Evolutionary conservation across 2,888 invertebrate genomes (phyloP), one percentile per base, ranked within the genome.

Genomic region (Lithodes maja): DNA sequence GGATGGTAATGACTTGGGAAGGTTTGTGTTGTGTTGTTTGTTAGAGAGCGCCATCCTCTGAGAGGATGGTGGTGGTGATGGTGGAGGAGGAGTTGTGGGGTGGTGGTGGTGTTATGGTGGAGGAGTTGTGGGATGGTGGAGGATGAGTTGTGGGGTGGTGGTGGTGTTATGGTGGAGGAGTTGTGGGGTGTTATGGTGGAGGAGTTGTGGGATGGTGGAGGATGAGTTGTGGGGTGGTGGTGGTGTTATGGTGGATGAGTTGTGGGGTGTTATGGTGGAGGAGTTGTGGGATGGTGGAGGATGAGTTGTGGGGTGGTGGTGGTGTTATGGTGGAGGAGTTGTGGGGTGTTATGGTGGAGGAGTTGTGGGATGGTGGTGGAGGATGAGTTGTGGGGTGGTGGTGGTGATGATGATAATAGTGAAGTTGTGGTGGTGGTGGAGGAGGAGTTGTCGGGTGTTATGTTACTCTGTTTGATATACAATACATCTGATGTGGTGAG

Each of bases 361-460:
- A 61, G 5, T 7, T 5, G 5, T 61, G 12, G 5, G 61, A 61
- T 61, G 61, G 61, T 61, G 61, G 61, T 61, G 61, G 61, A 61
- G 61, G 61, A 5, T 0, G 61, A 7, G 61, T 7, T 61, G 61
- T 61, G 61, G 12, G 61, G 71, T 71, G 71, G 71, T 71, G 71
- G 71, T 71, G 15, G 5, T 71, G 71, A 1, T 12, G 71, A 33
- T 33, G 33, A 33, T 33, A 33, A 33, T 33, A 33, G 33, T 33
- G 71, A n/a, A 17, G 33, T 33, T 33, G 15, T 17, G 17, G 71
- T 12, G 15, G 71, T n/a, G n/a, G 17, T 71, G 15, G 71, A n/a
- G 71, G 71, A n/a, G 71, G 71, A 71, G 71, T 71, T 12, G 71
- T 71, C n/a, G 12, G 71, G 71, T 12, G 17, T 71, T 71, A 17